Base-by-base conservation (phyloP, 2,888 invertebrate species). In the Philhelius pedissequus region DNA sequence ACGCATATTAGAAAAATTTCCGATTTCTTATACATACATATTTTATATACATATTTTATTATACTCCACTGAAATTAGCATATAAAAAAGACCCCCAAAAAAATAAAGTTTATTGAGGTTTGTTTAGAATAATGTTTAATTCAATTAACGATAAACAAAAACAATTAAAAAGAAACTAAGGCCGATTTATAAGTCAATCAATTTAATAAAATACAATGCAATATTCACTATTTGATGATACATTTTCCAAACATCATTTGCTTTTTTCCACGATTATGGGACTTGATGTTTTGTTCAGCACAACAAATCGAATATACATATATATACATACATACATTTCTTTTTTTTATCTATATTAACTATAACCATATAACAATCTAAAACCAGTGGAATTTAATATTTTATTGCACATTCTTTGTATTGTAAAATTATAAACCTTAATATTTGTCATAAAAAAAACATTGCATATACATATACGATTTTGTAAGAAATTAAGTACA, bases 401-500 rank as follows among this genome's bases (percentile, higher is more conserved):
- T 43, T 43, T 27, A 30, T n/a, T 48, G 64, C 64, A 64, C 64
- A 32, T n/a, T 58, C 32, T 56, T 30, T 52, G 54, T 66, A 25
- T 48, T 66, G 54, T 75, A 38, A 62, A 64, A 52, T 20, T 22
- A 43, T 73, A 64, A 64, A 22, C 25, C 50, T n/a, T 43, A 38
- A 54, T 22, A 20, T 25, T 18, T 6, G 38, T 30, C 18, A 40
- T 52, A 20, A 48, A 40, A 11, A 58, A 4, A 40, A 9, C 56
- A n/a, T n/a, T n/a, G 45, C 52, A n/a, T 70, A 56, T 35, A 58
- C 22, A 69, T 35, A 58, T 30, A 69, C 58, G 48, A 76, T 76
- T 69, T 76, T 69, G 50, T 76, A 60, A 69, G 50, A 52, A 40
- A 38, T 60, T 25, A 62, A 68, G 56, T 69, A 76, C 76, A 76